Base-by-base conservation (phyloP, 2,113 vertebrate species). In the Ictidomys tridecemlineatus region DNA sequence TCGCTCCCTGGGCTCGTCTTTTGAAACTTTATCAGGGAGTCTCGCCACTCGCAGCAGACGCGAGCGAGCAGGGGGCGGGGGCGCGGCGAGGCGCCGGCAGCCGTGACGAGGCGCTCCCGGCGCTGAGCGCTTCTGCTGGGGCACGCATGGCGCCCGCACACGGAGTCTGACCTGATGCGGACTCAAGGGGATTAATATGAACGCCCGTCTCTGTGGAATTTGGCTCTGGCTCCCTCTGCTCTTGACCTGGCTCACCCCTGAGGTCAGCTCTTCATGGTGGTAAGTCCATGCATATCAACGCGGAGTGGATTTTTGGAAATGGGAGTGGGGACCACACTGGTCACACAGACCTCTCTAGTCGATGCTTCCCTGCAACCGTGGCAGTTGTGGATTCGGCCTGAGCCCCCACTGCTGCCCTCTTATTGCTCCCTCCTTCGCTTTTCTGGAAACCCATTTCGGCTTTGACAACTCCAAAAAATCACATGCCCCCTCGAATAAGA, bases 201-300 rank as follows among this genome's bases (percentile, higher is more conserved):
- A 99, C 99, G 98, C 99, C 98, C 98, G 98, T 98, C 98, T 99
- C 97, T 95, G 98, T 98, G 99, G 99, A 98, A 98, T 99, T 98
- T 99, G 99, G 98, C 98, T 99, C 97, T 99, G 98, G 98, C 98
- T 99, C 94, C 99, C 98, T 96, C 98, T 99, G 92, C 98, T 99
- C 96, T 92, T 99, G 97, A 98, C 99, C 98, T 99, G 99, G 99
- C 97, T 99, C 97, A 98, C 98, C 97, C 99, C 99, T 69, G 98
- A 98, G 95, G 99, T 99, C 98, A 98, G 99, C 96, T 99, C 99
- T 97, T 99, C 99, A 99, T 99, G 99, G 99, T 99, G 99, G 99
- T 99, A 98, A 99, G 99, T 98, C 97, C 92, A 70, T 85, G 96
- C 94, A 82, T 93, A 70, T 91, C 92, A 94, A 97, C 94, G 92